These are phyloP conservation scores for Tipula confusa DNA, from an alignment of 2,888 invertebrate species.

Conservation along the genomic window DNA sequence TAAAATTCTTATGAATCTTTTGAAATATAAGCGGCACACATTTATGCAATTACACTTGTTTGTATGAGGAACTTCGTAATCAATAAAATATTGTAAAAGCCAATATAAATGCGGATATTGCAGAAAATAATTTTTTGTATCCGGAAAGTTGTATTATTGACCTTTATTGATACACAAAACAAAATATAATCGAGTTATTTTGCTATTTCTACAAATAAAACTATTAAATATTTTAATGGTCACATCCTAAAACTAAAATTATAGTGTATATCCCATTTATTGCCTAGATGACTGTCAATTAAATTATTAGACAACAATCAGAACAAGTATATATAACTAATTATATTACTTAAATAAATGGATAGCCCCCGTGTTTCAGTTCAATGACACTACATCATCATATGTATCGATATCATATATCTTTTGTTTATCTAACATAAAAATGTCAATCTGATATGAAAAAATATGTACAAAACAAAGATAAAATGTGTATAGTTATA, in stretches of 20 bases:
- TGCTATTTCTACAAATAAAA: no score
- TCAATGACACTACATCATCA: background rate
- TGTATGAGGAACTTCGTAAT: background rate
- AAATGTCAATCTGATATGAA: slow-evolving; percentile 8
- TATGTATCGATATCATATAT: background rate
- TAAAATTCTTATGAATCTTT: background rate
- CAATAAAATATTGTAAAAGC: background rate
- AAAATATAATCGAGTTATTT: no score
- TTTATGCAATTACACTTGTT: background rate
- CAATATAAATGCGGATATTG: no score
- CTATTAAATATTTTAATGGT: no score
- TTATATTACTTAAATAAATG: background rate
- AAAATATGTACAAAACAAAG: background rate
- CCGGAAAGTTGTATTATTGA: no score
- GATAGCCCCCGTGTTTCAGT: background rate
- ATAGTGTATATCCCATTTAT: background rate
- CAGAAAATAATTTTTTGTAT: no score
- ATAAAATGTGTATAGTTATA: no score
- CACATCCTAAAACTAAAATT: no score
- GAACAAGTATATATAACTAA: background rate
- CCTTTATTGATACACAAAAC: no score
- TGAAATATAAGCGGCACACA: background rate
- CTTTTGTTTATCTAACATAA: background rate
- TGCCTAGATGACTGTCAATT: background rate
- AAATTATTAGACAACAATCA: background rate